A percentile compares a stretch with the other conserved stretches of the same genome.
Evolutionary conservation across 2,113 vertebrate species (phyloP).

Genomic region (Pelusios castaneus): DNA sequence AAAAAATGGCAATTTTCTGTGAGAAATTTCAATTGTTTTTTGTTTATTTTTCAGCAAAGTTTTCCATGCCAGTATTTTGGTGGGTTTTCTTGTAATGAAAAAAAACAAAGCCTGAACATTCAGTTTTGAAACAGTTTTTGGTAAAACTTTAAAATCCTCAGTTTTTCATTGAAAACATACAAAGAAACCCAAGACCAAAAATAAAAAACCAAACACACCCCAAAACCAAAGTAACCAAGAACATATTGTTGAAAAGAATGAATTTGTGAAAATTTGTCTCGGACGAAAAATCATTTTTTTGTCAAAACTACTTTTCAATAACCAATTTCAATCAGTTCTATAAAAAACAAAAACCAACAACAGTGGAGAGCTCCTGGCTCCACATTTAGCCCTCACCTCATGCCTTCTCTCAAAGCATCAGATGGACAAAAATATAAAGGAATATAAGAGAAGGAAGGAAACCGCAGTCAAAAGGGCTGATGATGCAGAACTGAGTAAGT

Average conservation of each 20-base stretch:
- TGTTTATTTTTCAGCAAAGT: not conserved
- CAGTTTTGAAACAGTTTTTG: not conserved
- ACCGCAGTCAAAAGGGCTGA: not conserved
- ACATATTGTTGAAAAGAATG: not conserved
- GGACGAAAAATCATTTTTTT: not conserved
- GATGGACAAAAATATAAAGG: not conserved
- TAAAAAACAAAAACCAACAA: not conserved
- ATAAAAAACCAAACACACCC: too few species aligned
- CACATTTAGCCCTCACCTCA: not conserved
- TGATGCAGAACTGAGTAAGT: not conserved
- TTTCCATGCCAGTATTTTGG: not conserved
- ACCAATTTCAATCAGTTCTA: not conserved
- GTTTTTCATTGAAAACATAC: not conserved
- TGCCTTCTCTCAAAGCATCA: not conserved
- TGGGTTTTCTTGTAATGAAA: not conserved
- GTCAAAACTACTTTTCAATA: not conserved
- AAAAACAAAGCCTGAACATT: not conserved
- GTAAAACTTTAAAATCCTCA: not conserved
- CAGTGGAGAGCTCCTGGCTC: not conserved
- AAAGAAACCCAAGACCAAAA: too few species aligned
- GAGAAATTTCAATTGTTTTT: not conserved
- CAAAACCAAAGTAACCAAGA: not conserved
- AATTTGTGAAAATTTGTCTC: not conserved
- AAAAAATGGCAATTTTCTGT: not conserved
- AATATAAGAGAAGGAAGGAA: not conserved